Conservation (phyloP, 2,888 invertebrate species). For the Dendrolimus houi region DNA sequence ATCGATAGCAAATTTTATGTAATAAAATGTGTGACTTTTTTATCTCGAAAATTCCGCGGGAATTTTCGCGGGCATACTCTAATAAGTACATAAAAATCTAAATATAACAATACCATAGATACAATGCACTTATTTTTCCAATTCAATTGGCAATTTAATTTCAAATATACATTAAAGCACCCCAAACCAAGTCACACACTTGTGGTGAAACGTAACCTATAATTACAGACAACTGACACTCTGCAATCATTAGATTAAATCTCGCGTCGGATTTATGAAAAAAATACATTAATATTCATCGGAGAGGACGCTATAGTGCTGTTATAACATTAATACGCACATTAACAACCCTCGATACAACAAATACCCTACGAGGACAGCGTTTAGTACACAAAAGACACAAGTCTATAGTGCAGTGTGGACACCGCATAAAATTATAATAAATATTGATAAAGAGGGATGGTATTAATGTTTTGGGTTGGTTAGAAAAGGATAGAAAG, state of each 20-base stretch:
- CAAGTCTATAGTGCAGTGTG: slow-evolving; percentile 27
- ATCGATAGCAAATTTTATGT: too few species aligned
- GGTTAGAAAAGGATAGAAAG: too few species aligned
- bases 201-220: slow-evolving; percentile 16
- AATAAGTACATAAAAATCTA: too few species aligned
- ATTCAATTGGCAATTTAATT: too few species aligned
- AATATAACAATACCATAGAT: too few species aligned
- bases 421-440: slow-evolving; percentile 73
- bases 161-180: neutral
- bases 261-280: slow-evolving; percentile 31
- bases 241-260: slow-evolving; percentile 54
- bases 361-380: slow-evolving; percentile 53
- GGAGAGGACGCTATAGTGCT: slow-evolving; percentile 21
- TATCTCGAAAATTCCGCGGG: too few species aligned
- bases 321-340: slow-evolving; percentile 26
- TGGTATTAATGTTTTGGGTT: neutral
- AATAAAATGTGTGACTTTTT: too few species aligned
- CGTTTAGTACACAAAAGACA: slow-evolving; percentile 66
- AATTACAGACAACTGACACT: slow-evolving; percentile 63
- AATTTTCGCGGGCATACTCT: too few species aligned
- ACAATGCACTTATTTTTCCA: too few species aligned
- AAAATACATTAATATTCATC: slow-evolving; percentile 63
- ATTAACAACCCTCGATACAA: slow-evolving; percentile 48
- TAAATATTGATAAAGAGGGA: slow-evolving; percentile 57
- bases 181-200: neutral